Conservation (phyloP, 2,797 vertebrate genomes). For the Naso thynnoides region DNA sequence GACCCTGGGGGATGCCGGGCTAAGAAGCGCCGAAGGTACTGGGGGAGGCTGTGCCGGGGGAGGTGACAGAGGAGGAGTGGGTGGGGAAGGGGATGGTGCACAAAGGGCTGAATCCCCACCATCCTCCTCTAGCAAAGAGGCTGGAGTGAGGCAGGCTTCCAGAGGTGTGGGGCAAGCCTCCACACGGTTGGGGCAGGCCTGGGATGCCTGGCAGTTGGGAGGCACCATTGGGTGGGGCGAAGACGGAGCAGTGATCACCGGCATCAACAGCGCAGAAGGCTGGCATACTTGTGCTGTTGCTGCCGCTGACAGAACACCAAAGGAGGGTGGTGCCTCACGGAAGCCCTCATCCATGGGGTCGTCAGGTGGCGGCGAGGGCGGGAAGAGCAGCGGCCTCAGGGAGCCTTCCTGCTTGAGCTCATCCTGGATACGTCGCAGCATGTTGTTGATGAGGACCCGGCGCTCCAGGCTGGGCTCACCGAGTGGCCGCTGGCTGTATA, state of each 20-base stretch:
- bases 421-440: conserved; percentile 97
- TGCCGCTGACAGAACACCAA: conserved; percentile 83
- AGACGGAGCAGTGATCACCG: conserved; percentile 76
- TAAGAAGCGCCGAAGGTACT: conserved; percentile 52
- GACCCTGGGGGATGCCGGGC: conserved; percentile 69
- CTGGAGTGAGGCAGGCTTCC: conserved; percentile 96
- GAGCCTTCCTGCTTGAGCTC: conserved; percentile 96
- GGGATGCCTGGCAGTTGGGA: conserved; percentile 82
- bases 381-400: conserved; percentile 88
- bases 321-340: conserved; percentile 90
- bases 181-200: conserved; percentile 81
- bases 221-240: conserved; percentile 88
- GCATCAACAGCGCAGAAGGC: conserved; percentile 82
- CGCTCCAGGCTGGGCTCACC: conserved; percentile 95
- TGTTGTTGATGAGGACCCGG: conserved; percentile 98
- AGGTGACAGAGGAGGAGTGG: conserved; percentile 79
- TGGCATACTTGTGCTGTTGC: conserved; percentile 81
- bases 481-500: conserved; percentile 94
- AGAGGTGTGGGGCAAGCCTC: conserved; percentile 89
- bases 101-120: conserved; percentile 86
- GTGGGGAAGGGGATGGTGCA: conserved; percentile 85
- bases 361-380: conserved; percentile 87
- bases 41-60: conserved; percentile 73
- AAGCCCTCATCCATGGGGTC: conserved; percentile 89
- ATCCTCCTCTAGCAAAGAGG: conserved; percentile 95